Evolutionary conservation across 2,888 invertebrate genomes (phyloP), one percentile per base, ranked within the genome.

Genomic region (Hybos culiciformis): DNA sequence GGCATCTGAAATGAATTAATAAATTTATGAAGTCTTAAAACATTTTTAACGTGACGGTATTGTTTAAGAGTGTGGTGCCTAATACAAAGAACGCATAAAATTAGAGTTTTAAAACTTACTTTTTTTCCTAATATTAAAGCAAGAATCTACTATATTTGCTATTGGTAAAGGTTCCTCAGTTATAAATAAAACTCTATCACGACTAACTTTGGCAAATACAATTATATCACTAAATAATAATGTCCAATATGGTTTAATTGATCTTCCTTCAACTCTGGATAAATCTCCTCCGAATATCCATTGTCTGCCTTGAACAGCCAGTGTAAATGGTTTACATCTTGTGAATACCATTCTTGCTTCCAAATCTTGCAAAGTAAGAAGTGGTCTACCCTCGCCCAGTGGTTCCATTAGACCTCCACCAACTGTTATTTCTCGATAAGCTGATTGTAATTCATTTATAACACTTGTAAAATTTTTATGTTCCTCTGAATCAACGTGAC

Each of bases 241-340:
- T 1, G 86, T 84, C 88, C 88, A 88, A 59, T 83, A 86, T 1
- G 86, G 83, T 47, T 85, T 75, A 20, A 85, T 73, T 3, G 82
- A 78, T 37, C 87, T 73, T 1, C 87, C 86, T 67, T 88, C 88
- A 2, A 87, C 82, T 49, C 85, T 74, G 11, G 82, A 80, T 21
- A 90, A 66, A 54, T 88, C 87, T 0, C 88, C 87, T 5, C 87
- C 88, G 54, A 88, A 88, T 45, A 90, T 83, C 88, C 88, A 88
- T 63, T 87, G 87, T 40, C 88, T 74, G 20, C 86, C 86, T 40
- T 83, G 80, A 54, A 83, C 80, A 56, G 81, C 83, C 61, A 90
- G 68, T 41, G 83, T 80, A 62, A 90, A 90, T 41, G 88, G 87
- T 75, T 85, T 87, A 72, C 87, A 88, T 66, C 85, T 80, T 56